These are phyloP conservation scores for Sitobion miscanthi DNA, from an alignment of 1,140 invertebrate genomes.

Conservation along the genomic window DNA sequence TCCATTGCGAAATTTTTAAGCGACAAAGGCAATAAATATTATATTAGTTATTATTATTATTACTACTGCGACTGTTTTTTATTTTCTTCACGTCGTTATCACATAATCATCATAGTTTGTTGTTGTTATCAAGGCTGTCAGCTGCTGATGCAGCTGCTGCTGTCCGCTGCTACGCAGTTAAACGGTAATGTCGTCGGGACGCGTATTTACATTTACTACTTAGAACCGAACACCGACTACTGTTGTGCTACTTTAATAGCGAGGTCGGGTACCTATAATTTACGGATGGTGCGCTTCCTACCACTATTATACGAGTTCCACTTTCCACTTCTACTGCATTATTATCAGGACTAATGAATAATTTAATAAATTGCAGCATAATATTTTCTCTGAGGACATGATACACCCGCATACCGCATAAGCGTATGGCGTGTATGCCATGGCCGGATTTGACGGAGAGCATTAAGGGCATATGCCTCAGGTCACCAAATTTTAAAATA, in stretches of 20 bases:
- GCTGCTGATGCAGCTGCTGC: background rate
- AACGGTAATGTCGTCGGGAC: background rate
- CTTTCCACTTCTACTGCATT: background rate
- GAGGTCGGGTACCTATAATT: background rate
- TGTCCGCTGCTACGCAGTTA: background rate
- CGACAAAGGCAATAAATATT: background rate
- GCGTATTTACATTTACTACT: background rate
- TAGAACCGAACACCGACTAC: background rate
- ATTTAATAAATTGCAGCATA: background rate
- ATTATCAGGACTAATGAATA: background rate
- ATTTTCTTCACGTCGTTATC: conserved; percentile 1
- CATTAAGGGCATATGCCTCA: too few relatives aligned
- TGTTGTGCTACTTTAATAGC: background rate
- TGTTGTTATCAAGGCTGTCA: conserved; percentile 37
- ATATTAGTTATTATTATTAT: background rate
- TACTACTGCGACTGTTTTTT: background rate
- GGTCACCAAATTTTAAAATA: too few relatives aligned
- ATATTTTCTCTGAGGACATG: background rate
- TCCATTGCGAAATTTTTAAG: conserved; percentile 4
- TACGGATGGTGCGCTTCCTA: background rate
- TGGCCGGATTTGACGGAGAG: too few relatives aligned
- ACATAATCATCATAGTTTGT: conserved; percentile 34
- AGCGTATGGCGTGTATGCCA: too few relatives aligned
- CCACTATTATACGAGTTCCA: background rate
- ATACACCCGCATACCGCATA: background rate